Evolutionary conservation across 1,140 invertebrate species (phyloP).

Genomic region (Drosophila setifemur): DNA sequence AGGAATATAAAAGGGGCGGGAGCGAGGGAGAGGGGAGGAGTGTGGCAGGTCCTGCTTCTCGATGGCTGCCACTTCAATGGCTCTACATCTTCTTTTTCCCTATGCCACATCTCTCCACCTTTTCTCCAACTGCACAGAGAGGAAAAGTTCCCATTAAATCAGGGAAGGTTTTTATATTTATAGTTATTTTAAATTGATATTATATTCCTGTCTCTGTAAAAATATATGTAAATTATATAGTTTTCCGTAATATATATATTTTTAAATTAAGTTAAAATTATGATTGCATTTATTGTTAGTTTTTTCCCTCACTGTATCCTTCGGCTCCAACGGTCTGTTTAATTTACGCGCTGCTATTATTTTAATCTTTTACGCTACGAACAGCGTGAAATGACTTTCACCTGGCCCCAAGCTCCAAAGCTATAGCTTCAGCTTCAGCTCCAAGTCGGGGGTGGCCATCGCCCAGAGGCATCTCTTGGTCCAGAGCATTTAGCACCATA

Average conservation of each 20-base stretch:
- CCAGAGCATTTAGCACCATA: conserved; percentile 69
- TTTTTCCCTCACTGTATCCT: conserved; percentile 11
- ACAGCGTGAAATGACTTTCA: conserved; percentile 80
- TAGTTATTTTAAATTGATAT: too few relatives aligned
- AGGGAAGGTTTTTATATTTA: too few relatives aligned
- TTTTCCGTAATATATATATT: too few relatives aligned
- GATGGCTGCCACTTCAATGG: conserved; percentile 41
- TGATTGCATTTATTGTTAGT: neutral
- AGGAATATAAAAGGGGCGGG: conserved; percentile 43
- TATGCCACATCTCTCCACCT: neutral
- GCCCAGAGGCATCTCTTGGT: conserved; percentile 35
- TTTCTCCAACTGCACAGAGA: neutral
- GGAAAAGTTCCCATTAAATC: too few relatives aligned
- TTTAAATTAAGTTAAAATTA: too few relatives aligned
- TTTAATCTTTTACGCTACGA: conserved; percentile 79
- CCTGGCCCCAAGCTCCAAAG: conserved; percentile 48
- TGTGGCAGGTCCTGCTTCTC: conserved; percentile 35
- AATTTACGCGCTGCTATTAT: conserved; percentile 81
- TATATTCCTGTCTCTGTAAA: too few relatives aligned
- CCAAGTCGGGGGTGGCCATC: conserved; percentile 12
- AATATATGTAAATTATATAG: too few relatives aligned
- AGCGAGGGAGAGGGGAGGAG: neutral
- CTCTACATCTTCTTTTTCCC: conserved; percentile 3
- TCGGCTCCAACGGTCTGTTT: conserved; percentile 60
- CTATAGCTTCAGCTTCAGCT: conserved; percentile 4